Base-by-base conservation (phyloP, 30 jellyfish, hydroid and myxozoan genomes). In the Aurelia aurita region DNA sequence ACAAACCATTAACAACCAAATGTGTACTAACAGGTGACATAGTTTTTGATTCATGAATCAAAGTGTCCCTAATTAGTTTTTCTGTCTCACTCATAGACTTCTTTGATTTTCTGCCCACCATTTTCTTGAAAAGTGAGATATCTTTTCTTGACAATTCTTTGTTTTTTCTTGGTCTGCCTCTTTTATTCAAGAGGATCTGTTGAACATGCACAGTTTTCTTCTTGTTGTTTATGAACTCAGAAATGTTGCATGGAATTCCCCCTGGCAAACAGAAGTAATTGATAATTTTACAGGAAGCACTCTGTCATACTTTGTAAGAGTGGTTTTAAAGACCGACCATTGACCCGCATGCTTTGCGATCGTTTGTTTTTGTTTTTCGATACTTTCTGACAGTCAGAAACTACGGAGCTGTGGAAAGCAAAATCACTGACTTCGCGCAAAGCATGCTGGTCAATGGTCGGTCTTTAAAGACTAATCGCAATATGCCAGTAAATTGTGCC, bases 11-110 rank as follows among this genome's bases (percentile, higher is more conserved):
- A 3, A 92, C 90, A 27, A 87, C 82, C 25, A 74, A 45, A 31
- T 81, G 60, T 16, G 91, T 49, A 21, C 80, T 54, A 9, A 31
- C 67, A 6, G 89, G 93, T 46, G 69, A 68, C 96, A 93, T 93
- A 3, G 95, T 85, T 61, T 93, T 93, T 21, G 98, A 93, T 72
- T 93, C 98, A 39, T 93, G 98, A 16, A 88, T 27, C 64, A 93
- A 39, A 1, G 98, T 93, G 45, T 88, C 98, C 22, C 98, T 82
- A 47, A 93, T 74, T 0, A 93, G 86, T 57, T 54, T 87, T 54
- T 93, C 98, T 16, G 97, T 72, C 84, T 93, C 98, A 73, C 91
- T 93, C 83, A 93, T 20, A 6, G 51, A 39, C 51, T 39, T 39
- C 86, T 61, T 63, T 20, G 27, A 43, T n/a, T 29, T 84, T 82